Conservation (phyloP, 2,797 vertebrate species). For the Podarcis lilfordi region DNA sequence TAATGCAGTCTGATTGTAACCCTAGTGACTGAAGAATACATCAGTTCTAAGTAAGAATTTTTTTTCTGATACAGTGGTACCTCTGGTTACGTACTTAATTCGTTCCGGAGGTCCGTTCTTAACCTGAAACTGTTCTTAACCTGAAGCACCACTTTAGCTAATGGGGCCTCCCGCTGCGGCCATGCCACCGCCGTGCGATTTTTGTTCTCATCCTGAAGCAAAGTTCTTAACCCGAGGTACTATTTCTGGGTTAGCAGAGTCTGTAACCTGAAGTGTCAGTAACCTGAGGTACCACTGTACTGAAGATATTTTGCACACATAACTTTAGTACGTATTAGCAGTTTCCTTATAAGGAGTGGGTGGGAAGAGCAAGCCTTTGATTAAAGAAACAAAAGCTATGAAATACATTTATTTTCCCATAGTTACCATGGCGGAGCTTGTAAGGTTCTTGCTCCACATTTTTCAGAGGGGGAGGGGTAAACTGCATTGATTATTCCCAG, state of each 20-base stretch:
- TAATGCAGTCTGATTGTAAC: background rate
- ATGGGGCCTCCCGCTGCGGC: too few relatives aligned
- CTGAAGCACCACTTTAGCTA: too few relatives aligned
- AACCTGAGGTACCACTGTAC: background rate
- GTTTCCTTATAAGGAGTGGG: background rate
- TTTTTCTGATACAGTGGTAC: background rate
- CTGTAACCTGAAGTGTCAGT: too few relatives aligned
- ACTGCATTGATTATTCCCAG: constrained; percentile 16
- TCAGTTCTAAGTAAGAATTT: background rate
- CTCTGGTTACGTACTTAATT: too few relatives aligned
- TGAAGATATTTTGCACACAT: background rate
- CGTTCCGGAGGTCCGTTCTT: too few relatives aligned
- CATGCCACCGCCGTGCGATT: too few relatives aligned
- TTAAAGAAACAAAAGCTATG: constrained; percentile 3
- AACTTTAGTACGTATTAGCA: background rate
- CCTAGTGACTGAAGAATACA: background rate
- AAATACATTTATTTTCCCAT: background rate
- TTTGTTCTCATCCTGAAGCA: too few relatives aligned
- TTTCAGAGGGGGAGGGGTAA: background rate
- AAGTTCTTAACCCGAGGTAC: too few relatives aligned
- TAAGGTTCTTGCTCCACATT: constrained; percentile 13
- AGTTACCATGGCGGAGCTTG: background rate
- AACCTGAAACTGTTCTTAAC: too few relatives aligned
- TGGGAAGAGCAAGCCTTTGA: background rate
- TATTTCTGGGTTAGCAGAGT: too few relatives aligned